Base-by-base conservation (phyloP, 2,797 vertebrate species). In the Zenarchopterus dispar region DNA sequence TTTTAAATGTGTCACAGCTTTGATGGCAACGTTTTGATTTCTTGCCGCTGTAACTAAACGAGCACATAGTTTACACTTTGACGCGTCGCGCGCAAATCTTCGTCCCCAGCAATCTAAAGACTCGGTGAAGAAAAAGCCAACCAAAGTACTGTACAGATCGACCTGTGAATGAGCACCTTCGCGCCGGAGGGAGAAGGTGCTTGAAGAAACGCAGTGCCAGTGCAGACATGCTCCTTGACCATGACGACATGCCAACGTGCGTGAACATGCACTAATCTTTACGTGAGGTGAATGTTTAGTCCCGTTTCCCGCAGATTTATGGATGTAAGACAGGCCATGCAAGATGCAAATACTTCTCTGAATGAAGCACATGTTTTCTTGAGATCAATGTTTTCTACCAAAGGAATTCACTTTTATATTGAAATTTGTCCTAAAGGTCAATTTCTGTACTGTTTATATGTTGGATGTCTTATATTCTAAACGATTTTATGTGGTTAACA, bases 331-430 rank as follows among this genome's bases (percentile, higher is more conserved):
- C 39, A 73, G 70, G 61, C 69, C 73, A 53, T 36, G 33, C 33
- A 15, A 73, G 42, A 84, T 77, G 81, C 70, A 85, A 78, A 59
- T 56, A 56, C 59, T 70, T 67, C 65, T 80, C 70, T 69, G 75
- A 71, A 80, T 63, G 24, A 23, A 80, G 83, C 79, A 82, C 82
- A 82, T 68, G 53, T 77, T 75, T 56, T 63, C 59, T 53, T 73
- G 63, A 75, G 67, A 81, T 60, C 61, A 70, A 84, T 66, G 72
- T 91, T 91, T 93, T 93, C 78, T 93, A 92, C 91, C 91, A 91
- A 92, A 92, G 89, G 78, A 89, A 76, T 77, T 77, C 75, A 87
- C 73, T 87, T 91, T 88, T 90, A 78, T 88, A 84, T 78, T 49
- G 55, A 82, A 67, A 75, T 70, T 61, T 69, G 45, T 76, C 64